Conservation (phyloP, 2,113 vertebrate genomes). For the Hippolais icterina region DNA sequence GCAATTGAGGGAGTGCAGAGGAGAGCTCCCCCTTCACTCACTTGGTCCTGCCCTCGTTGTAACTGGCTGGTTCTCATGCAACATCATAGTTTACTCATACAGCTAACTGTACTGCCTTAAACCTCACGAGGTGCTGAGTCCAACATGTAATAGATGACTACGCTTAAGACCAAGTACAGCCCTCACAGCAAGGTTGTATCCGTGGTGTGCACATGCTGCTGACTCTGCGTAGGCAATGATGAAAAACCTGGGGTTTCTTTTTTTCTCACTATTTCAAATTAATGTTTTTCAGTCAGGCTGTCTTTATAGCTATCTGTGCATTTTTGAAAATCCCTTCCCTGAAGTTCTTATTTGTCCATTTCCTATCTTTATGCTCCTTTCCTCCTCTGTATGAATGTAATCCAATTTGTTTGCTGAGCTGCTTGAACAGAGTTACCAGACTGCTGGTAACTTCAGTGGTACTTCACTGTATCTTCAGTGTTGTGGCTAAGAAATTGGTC, state of each 20-base stretch:
- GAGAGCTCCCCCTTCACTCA: background rate
- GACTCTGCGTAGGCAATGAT: background rate
- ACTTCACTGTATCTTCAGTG: background rate
- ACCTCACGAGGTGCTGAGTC: background rate
- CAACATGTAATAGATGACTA: background rate
- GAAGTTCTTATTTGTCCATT: background rate
- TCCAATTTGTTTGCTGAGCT: background rate
- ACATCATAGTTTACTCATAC: background rate
- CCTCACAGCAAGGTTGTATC: background rate
- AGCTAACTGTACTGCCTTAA: background rate
- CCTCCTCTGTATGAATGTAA: background rate
- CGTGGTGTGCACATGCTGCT: background rate
- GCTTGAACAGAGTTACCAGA: background rate
- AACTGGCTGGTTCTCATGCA: background rate
- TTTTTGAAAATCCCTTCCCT: slow-evolving; percentile 34
- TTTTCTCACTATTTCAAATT: background rate
- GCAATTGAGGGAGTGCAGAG: background rate
- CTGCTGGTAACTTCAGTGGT: background rate
- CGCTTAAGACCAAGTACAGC: background rate
- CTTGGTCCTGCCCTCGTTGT: background rate
- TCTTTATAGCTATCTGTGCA: background rate
- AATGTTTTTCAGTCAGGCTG: background rate
- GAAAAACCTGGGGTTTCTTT: background rate
- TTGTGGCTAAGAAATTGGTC: background rate
- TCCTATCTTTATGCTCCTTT: background rate